Percentiles rank a stretch among this genome's conserved stretches.
These are phyloP conservation scores for Leptonema lineaticorne DNA, from an alignment of 1,140 invertebrate species.

Conservation along the genomic window DNA sequence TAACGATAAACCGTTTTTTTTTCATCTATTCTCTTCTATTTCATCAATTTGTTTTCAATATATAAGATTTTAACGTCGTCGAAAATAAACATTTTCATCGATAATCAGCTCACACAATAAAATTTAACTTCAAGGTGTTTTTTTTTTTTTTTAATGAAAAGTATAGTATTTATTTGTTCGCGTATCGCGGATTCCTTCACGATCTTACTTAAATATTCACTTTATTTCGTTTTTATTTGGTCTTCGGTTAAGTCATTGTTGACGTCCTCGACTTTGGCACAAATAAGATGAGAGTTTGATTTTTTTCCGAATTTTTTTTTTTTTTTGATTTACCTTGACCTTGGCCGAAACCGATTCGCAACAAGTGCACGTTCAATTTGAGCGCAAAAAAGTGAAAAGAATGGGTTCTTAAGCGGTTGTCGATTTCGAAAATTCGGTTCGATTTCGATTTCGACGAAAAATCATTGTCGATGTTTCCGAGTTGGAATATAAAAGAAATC, in stretches of 20 bases:
- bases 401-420: no score
- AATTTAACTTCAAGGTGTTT: not conserved
- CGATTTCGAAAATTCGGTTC: no score
- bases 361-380: no score
- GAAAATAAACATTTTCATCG: not conserved
- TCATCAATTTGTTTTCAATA: no score
- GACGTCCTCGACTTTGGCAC: slow-evolving; percentile 11
- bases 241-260: not conserved
- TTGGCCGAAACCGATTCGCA: not conserved
- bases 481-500: no score
- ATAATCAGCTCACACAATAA: not conserved
- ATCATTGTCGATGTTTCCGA: no score
- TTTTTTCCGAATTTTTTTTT: no score
- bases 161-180: not conserved
- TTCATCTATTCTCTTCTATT: no score
- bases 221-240: not conserved
- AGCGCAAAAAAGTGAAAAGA: no score
- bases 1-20: no score
- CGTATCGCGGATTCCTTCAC: not conserved
- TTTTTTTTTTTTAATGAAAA: not conserved
- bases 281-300: not conserved
- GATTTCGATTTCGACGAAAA: no score
- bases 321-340: slow-evolving; percentile 14
- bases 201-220: not conserved
- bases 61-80: no score